Evolutionary conservation across 2,113 vertebrate genomes (phyloP).

Genomic region (Chionomys nivalis): DNA sequence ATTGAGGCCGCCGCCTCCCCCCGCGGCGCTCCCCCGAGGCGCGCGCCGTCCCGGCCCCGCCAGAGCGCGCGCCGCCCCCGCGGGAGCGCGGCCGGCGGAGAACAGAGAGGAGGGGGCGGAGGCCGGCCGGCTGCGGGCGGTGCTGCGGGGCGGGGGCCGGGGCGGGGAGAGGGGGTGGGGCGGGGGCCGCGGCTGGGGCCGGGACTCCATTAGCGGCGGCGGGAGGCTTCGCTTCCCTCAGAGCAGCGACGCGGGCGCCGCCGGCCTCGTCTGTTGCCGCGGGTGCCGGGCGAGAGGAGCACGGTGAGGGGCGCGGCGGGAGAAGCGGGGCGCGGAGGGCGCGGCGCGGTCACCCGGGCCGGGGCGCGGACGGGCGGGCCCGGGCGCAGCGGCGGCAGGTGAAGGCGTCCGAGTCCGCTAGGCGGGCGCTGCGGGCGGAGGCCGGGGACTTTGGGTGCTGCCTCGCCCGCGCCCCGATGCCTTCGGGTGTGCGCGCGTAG

Average conservation of each 20-base stretch:
- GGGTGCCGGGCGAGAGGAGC: not conserved
- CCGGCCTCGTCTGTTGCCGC: not conserved
- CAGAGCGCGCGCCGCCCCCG: slow-evolving; percentile 13
- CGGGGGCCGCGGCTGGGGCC: slow-evolving; percentile 41
- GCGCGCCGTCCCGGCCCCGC: not conserved
- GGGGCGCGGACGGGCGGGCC: not conserved
- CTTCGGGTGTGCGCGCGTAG: not conserved
- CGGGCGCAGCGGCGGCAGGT: slow-evolving; percentile 64
- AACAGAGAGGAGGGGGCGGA: not conserved
- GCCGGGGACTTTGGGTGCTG: not conserved
- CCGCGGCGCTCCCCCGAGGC: slow-evolving; percentile 6
- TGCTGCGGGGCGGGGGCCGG: not conserved
- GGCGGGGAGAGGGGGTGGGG: slow-evolving; percentile 17
- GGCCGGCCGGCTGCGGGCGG: not conserved
- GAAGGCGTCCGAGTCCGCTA: slow-evolving; percentile 66
- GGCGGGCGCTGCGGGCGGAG: not conserved
- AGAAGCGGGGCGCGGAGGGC: not conserved
- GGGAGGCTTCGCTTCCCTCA: not conserved
- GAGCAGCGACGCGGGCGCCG: not conserved
- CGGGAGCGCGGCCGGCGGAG: not conserved
- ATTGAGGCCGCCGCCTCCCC: slow-evolving; percentile 56
- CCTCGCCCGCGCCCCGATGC: not conserved
- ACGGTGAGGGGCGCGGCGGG: not conserved
- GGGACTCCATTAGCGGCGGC: slow-evolving; percentile 72
- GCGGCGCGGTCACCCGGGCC: not conserved